These are phyloP conservation scores for Neoaliturus tenellus DNA, from an alignment of 2,888 invertebrate species.

Conservation along the genomic window DNA sequence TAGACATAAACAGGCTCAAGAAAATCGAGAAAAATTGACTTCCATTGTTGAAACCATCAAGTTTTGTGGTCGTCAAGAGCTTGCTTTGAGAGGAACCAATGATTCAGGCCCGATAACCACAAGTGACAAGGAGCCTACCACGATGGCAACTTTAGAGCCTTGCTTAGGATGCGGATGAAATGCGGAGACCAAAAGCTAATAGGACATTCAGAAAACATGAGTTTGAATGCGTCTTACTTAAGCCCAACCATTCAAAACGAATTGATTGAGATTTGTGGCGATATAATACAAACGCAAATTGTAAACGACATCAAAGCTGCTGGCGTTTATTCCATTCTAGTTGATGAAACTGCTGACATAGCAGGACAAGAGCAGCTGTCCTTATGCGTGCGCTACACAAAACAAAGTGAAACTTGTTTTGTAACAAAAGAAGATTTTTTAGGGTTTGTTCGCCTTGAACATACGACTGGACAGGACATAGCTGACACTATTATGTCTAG, in stretches of 20 bases:
- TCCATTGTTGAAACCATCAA: constrained; percentile 20
- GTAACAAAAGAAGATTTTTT: constrained; percentile 22
- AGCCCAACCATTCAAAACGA: constrained; percentile 34
- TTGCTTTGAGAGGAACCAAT: background rate
- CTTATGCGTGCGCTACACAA: background rate
- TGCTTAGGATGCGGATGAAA: background rate
- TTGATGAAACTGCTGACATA: constrained; percentile 35
- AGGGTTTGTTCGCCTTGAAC: constrained; percentile 13
- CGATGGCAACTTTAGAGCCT: constrained; percentile 19
- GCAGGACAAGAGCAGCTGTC: background rate
- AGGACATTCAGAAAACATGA: constrained; percentile 18
- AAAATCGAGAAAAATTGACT: background rate
- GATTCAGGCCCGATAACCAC: background rate
- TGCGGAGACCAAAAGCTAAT: constrained; percentile 16
- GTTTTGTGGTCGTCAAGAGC: constrained; percentile 38
- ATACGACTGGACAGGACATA: background rate
- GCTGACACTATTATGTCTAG: background rate
- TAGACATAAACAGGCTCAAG: background rate
- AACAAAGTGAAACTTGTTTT: constrained; percentile 22
- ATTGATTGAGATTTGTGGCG: constrained; percentile 29
- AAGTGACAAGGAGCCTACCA: constrained; percentile 18
- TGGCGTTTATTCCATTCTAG: constrained; percentile 12
- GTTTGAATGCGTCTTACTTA: constrained; percentile 5
- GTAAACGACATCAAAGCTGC: background rate
- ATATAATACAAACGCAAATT: constrained; percentile 21